phyloP scores from a whole-genome alignment of 2,797 vertebrate genomes.

The Pitangus sulphuratus region DNA sequence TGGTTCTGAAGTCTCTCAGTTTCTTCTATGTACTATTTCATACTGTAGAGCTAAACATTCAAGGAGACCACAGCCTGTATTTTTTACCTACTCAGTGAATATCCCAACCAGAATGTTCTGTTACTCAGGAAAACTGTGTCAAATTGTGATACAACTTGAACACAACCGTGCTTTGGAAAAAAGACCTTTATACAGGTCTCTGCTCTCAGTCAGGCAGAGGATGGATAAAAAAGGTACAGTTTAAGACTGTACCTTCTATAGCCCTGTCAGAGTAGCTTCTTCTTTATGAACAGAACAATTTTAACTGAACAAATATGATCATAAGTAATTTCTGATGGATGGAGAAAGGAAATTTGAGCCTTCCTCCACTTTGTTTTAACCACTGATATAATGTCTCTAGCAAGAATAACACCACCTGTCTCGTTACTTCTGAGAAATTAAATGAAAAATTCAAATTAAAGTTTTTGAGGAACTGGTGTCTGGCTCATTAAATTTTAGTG shows the following conservation, averaged over 20 bases:
- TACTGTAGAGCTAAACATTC: neutral
- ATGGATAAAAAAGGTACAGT: neutral
- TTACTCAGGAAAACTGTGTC: neutral
- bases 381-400: neutral
- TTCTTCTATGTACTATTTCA: neutral
- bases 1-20: neutral
- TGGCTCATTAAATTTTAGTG: neutral
- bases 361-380: neutral
- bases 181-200: neutral
- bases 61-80: neutral
- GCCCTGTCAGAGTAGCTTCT: neutral
- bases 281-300: neutral
- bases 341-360: neutral
- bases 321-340: neutral
- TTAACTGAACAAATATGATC: neutral
- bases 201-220: neutral
- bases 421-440: neutral
- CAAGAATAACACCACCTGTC: neutral
- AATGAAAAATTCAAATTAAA: neutral
- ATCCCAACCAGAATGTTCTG: neutral
- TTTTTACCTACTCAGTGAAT: neutral
- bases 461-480: neutral
- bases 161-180: neutral
- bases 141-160: neutral
- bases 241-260: neutral